phyloP scores from a whole-genome alignment of 2,797 vertebrate genomes.

The Oophaga sylvatica region DNA sequence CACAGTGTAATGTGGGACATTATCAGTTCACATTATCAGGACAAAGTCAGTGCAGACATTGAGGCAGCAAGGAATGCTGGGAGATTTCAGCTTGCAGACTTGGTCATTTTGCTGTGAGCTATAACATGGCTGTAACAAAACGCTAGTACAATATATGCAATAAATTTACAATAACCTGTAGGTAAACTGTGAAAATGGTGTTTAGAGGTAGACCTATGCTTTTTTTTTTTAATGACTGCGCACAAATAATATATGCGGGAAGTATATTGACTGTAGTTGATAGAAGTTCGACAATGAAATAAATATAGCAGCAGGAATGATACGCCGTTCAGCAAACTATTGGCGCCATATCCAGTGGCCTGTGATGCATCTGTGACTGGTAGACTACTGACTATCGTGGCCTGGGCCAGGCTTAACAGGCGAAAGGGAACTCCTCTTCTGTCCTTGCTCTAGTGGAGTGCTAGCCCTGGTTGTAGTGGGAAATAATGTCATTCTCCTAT shows the following conservation, averaged over 20 bases:
- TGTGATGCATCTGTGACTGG: no score
- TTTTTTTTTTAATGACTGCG: neutral
- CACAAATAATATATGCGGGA: neutral
- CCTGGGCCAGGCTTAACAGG: no score
- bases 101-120: neutral
- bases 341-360: no score
- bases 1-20: neutral
- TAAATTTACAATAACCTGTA: neutral
- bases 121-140: neutral
- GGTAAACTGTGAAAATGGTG: neutral
- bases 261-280: neutral
- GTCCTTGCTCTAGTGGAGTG: neutral
- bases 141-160: neutral
- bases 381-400: no score
- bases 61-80: neutral
- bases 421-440: neutral
- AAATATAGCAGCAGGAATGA: neutral
- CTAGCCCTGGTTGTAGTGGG: neutral
- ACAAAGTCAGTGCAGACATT: neutral
- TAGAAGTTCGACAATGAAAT: neutral
- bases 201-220: neutral
- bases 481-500: neutral
- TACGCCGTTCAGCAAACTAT: neutral
- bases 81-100: neutral
- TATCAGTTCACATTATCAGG: neutral